Evolutionary conservation across 2,888 invertebrate genomes (phyloP), one percentile per base, ranked within the genome.

Genomic region (Scaptomyza flava): DNA sequence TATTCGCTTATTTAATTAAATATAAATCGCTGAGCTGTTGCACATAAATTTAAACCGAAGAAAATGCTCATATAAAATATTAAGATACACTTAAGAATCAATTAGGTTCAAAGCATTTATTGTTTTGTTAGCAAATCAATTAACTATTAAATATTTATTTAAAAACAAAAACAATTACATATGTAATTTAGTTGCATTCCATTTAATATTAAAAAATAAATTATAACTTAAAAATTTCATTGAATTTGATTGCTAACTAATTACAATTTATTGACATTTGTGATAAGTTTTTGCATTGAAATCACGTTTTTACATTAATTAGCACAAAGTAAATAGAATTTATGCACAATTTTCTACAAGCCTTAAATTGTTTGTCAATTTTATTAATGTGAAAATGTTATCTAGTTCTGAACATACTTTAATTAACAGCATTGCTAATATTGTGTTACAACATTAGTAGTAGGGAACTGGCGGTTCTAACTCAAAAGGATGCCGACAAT

Each of bases 31-130:
- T 68, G 77, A 67, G 72, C 60, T 79, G 74, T 45, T 68, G 45
- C 69, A 72, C 83, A 85, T 83, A 81, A 81, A 86, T 83, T 79
- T 74, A 77, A 83, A 70, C 72, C 54, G 60, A 71, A 66, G 67
- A 58, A 54, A 54, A 43, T 14, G 17, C n/a, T 30, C 1, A 17
- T 36, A 58, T 52, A 34, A 58, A 54, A 47, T 17, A 36, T 12
- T 17, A 23, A 8, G 20, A 59, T 72, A 72, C 72, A 30, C 72
- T 66, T 30, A 46, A 27, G 31, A 20, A 30, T 5, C 54, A 60
- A 20, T 54, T 9, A 8, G 17, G 11, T 8, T 27, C 0, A 3
- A 2, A 9, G 14, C 11, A 2, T 14, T 38, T 2, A n/a, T 14
- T 8, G 2, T 23, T n/a, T n/a, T n/a, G n/a, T n/a, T n/a, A n/a